phyloP scores from a whole-genome alignment of 1,140 invertebrate species.

The Zaprionus africanus region DNA sequence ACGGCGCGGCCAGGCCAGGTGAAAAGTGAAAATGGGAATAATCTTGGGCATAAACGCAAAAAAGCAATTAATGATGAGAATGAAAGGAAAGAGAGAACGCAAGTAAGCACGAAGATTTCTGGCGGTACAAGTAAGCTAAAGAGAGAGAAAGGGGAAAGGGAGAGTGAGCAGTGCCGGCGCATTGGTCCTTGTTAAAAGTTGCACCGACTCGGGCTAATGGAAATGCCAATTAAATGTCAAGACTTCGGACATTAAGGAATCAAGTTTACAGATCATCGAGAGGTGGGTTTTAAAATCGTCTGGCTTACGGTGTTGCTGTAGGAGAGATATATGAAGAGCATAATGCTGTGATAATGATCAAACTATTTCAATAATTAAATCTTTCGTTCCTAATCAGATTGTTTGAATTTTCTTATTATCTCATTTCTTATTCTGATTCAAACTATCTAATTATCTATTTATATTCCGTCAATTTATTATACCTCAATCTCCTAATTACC shows the following conservation, averaged over 20 bases:
- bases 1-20: slow-evolving; percentile 25
- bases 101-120: neutral
- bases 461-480: too few relatives aligned
- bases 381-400: too few relatives aligned
- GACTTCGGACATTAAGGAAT: slow-evolving; percentile 19
- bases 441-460: too few relatives aligned
- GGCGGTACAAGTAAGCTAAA: neutral
- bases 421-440: too few relatives aligned
- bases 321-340: too few relatives aligned
- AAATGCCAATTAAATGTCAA: slow-evolving; percentile 50
- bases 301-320: neutral
- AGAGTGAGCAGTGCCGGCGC: neutral
- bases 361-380: too few relatives aligned
- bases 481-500: too few relatives aligned
- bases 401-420: too few relatives aligned
- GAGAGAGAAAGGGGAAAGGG: neutral
- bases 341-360: too few relatives aligned
- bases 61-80: slow-evolving; percentile 28
- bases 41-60: slow-evolving; percentile 43
- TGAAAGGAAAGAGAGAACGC: neutral
- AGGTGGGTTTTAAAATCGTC: slow-evolving; percentile 6
- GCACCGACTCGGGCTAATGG: slow-evolving; percentile 33
- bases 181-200: slow-evolving; percentile 13
- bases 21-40: slow-evolving; percentile 50
- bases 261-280: slow-evolving; percentile 14